Conservation (phyloP, 2,797 vertebrate species). For the Halcyon chelicuti region DNA sequence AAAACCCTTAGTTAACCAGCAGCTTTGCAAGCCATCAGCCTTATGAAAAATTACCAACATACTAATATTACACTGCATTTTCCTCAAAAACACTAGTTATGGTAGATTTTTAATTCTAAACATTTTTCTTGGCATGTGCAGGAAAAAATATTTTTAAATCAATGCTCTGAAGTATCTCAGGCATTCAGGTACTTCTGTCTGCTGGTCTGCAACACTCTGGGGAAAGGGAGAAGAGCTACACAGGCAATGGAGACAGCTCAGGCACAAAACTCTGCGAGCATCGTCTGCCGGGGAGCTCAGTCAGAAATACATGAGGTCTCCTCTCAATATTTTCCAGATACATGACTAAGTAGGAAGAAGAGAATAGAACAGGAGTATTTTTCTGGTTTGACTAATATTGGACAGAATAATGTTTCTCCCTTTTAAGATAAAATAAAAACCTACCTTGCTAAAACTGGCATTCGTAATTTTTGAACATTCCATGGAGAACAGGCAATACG, state of each 20-base stretch:
- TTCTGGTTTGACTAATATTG: not conserved
- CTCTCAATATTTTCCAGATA: not conserved
- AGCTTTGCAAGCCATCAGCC: not conserved
- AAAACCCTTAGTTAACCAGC: not conserved
- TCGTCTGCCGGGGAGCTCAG: not conserved
- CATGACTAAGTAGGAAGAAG: not conserved
- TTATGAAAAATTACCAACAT: not conserved
- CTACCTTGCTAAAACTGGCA: not conserved
- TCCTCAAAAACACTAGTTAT: not conserved
- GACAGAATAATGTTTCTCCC: not conserved
- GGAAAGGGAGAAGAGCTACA: not conserved
- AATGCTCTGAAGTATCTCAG: not conserved
- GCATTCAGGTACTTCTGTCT: not conserved
- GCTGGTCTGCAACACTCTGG: not conserved
- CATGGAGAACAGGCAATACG: not conserved
- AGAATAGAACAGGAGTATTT: not conserved
- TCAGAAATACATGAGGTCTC: not conserved
- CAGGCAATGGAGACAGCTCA: accelerated
- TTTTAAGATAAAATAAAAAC: not conserved
- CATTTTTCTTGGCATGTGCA: not conserved
- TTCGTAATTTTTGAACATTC: not conserved
- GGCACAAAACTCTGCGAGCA: not conserved
- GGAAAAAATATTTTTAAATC: not conserved
- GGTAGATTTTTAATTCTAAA: not conserved
- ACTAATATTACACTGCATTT: not conserved